phyloP scores from a whole-genome alignment of 2,888 invertebrate species.

The Pelosia muscerda region DNA sequence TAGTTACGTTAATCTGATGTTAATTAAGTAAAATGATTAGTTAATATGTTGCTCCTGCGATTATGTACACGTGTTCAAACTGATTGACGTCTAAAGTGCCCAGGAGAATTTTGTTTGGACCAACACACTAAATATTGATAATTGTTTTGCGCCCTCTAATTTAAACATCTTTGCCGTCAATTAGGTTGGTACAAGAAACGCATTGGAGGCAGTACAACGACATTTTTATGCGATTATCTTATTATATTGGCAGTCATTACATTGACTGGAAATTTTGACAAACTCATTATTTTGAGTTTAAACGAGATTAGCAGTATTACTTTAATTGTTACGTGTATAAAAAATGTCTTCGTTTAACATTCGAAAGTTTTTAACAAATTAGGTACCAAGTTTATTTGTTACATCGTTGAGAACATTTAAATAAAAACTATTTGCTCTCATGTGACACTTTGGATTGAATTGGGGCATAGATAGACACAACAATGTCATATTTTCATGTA shows the following conservation, averaged over 20 bases:
- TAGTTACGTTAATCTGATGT: conserved; percentile 46
- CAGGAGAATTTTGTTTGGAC: conserved; percentile 49
- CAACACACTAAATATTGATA: conserved; percentile 69
- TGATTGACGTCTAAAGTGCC: conserved; percentile 46
- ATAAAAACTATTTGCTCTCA: not conserved
- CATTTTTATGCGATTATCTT: conserved; percentile 45
- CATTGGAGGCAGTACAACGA: conserved; percentile 48
- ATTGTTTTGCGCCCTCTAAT: conserved; percentile 70
- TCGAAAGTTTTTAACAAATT: too few species aligned
- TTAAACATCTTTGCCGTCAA: conserved; percentile 48
- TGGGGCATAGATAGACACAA: not conserved
- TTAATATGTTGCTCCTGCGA: conserved; percentile 47
- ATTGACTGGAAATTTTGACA: conserved; percentile 18
- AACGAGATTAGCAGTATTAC: conserved; percentile 9
- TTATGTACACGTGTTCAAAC: conserved; percentile 44
- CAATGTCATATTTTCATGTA: not conserved
- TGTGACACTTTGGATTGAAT: not conserved
- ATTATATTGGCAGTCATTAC: conserved; percentile 41
- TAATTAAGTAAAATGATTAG: conserved; percentile 51
- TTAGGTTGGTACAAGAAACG: conserved; percentile 55
- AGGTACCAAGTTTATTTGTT: too few species aligned
- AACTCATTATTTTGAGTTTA: conserved; percentile 13
- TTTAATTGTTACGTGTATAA: not conserved
- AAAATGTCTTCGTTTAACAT: too few species aligned
- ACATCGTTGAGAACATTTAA: not conserved